Percentiles rank a stretch among this genome's conserved stretches.
phyloP scores from a whole-genome alignment of 2,888 invertebrate species.

The Parthenolecanium corni region DNA sequence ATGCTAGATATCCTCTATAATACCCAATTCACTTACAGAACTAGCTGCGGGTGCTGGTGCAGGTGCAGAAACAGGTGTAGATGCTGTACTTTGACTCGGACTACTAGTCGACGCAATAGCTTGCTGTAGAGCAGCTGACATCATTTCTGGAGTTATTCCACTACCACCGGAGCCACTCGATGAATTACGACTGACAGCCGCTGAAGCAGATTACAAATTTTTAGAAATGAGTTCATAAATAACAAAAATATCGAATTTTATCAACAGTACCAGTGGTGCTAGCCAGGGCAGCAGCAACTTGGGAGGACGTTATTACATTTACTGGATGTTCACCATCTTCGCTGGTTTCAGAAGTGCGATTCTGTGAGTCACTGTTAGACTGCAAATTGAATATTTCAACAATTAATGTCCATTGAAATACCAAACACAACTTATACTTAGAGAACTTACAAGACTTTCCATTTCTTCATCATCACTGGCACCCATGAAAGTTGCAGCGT shows the following conservation, averaged over 20 bases:
- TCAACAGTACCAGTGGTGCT: conserved; percentile 18
- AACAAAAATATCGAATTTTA: neutral
- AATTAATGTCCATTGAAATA: neutral
- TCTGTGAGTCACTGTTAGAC: neutral
- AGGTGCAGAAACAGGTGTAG: neutral
- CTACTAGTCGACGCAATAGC: conserved; percentile 16
- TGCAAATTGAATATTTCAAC: neutral
- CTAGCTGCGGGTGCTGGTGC: neutral
- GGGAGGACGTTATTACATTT: conserved; percentile 26
- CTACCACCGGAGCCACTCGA: neutral
- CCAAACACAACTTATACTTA: neutral
- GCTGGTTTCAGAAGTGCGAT: conserved; percentile 8
- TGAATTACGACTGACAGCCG: neutral
- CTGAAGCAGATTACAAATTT: neutral
- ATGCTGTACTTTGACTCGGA: too few relatives aligned
- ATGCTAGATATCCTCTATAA: too few relatives aligned
- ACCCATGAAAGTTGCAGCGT: neutral
- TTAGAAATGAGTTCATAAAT: neutral
- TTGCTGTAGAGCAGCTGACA: conserved; percentile 20
- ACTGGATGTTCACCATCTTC: conserved; percentile 14
- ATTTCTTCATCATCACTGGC: conserved; percentile 28
- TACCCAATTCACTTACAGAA: neutral
- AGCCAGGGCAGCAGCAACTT: conserved; percentile 29
- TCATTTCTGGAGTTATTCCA: conserved; percentile 20
- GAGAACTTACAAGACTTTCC: conserved; percentile 18